Conservation (phyloP, 2,113 vertebrate species). For the Proterorhinus semilunaris region DNA sequence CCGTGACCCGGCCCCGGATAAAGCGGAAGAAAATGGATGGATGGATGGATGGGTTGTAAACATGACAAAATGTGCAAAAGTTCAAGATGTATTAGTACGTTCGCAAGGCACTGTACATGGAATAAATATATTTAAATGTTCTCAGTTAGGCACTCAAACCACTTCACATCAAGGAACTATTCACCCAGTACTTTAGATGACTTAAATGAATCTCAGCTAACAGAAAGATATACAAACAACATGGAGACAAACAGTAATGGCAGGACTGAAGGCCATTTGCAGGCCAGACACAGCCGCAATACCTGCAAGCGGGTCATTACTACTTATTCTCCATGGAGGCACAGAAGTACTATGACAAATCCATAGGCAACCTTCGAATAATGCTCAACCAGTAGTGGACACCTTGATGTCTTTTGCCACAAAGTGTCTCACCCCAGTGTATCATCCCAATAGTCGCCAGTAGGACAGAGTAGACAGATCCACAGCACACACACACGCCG, state of each 20-base stretch:
- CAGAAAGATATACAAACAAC: neutral
- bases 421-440: neutral
- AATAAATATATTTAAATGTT: too few relatives aligned
- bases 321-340: neutral
- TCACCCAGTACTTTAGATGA: too few relatives aligned
- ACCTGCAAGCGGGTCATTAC: neutral
- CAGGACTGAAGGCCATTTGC: neutral
- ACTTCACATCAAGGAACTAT: neutral
- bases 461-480: conserved; percentile 5
- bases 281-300: neutral
- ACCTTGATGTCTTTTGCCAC: neutral
- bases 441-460: neutral
- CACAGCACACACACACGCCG: conserved; percentile 13
- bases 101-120: too few relatives aligned
- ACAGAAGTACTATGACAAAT: neutral
- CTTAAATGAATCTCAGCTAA: too few relatives aligned
- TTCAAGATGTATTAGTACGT: too few relatives aligned
- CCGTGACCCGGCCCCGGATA: too few relatives aligned
- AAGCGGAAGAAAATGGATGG: too few relatives aligned
- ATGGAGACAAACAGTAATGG: neutral
- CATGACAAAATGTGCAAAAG: too few relatives aligned
- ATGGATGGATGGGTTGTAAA: too few relatives aligned
- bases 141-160: too few relatives aligned
- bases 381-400: neutral
- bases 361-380: neutral